phyloP scores from a whole-genome alignment of 2,113 vertebrate species.

The Ceyx margarethae region DNA sequence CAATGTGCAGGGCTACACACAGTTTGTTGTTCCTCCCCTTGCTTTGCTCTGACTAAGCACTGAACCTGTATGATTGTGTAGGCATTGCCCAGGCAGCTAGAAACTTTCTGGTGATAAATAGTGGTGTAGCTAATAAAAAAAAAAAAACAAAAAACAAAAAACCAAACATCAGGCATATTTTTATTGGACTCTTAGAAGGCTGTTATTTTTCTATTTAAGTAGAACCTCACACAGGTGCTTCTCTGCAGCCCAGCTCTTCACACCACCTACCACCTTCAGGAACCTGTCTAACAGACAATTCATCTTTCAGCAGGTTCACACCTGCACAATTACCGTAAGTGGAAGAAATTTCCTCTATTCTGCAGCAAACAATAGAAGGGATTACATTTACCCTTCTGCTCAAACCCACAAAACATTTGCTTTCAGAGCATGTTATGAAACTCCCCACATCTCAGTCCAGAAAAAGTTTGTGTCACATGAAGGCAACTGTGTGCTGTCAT shows the following conservation, averaged over 20 bases:
- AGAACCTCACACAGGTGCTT: neutral
- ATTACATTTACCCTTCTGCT: neutral
- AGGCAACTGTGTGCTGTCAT: neutral
- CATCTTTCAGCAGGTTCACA: constrained; percentile 18
- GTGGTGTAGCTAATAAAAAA: neutral
- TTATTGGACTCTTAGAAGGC: neutral
- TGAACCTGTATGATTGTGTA: neutral
- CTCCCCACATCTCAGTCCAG: neutral
- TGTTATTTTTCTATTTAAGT: neutral
- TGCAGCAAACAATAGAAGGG: constrained; percentile 2
- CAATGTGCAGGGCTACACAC: neutral
- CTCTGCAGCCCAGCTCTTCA: neutral
- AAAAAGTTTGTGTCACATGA: neutral
- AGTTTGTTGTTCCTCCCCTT: neutral
- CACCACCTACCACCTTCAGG: neutral
- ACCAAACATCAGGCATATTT: neutral
- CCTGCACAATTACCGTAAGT: constrained; percentile 19
- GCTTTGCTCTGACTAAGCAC: constrained; percentile 9
- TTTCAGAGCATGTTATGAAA: constrained; percentile 17
- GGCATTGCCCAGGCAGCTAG: neutral
- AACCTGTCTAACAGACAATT: neutral
- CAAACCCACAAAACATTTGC: neutral
- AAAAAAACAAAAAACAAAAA: neutral
- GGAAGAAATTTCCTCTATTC: constrained; percentile 27
- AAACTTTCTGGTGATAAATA: neutral